Percentiles rank a stretch among this genome's conserved stretches.
Conservation (phyloP, 2,113 vertebrate species). For the Lota lota region DNA sequence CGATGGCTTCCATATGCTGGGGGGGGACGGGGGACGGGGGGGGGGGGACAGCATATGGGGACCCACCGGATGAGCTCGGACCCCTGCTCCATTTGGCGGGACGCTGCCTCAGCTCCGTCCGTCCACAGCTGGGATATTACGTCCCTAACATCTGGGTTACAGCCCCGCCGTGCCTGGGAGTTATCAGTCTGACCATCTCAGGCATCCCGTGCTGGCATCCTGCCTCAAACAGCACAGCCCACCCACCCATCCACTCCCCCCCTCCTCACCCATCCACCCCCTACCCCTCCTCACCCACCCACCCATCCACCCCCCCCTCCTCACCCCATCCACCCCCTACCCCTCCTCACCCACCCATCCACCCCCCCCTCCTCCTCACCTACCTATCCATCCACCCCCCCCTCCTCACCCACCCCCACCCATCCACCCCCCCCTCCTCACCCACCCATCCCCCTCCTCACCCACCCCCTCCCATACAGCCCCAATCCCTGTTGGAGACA, state of each 20-base stretch:
- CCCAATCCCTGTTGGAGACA: not conserved
- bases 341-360: constrained; percentile 56
- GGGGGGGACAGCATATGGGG: constrained; percentile 91
- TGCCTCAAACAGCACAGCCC: constrained; percentile 51
- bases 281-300: too few species aligned
- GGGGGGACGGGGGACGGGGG: too few species aligned
- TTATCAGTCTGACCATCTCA: constrained; percentile 93
- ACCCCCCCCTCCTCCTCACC: constrained; percentile 49
- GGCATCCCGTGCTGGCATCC: constrained; percentile 83
- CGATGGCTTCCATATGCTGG: constrained; percentile 97
- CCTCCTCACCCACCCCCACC: constrained; percentile 49
- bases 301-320: not conserved
- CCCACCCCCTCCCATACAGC: not conserved
- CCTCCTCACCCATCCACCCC: constrained; percentile 37
- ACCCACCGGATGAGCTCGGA: constrained; percentile 82
- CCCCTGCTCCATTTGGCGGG: constrained; percentile 84
- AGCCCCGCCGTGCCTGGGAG: constrained; percentile 95
- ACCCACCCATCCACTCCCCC: constrained; percentile 58
- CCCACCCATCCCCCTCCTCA: not conserved
- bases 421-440: constrained; percentile 56
- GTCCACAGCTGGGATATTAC: constrained; percentile 93
- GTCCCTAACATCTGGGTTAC: constrained; percentile 98
- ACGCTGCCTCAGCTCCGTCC: constrained; percentile 80
- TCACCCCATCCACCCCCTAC: too few species aligned
- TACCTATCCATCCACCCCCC: too few species aligned